Evolutionary conservation across 1,140 invertebrate genomes (phyloP), one percentile per base, ranked within the genome.

Genomic region (Vanessa tameamea): DNA sequence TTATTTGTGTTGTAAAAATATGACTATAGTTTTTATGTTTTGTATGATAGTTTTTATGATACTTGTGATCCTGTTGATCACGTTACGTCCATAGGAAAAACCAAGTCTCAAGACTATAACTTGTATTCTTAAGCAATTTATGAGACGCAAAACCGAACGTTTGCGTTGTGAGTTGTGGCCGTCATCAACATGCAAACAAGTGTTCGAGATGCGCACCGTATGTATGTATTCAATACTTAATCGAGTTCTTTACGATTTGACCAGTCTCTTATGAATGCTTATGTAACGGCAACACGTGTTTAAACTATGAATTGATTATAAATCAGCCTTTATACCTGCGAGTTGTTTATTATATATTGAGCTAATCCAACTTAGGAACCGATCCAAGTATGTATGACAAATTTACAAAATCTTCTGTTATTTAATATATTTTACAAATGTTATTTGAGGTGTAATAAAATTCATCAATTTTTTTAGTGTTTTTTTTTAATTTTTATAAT

Each of bases 231-330:
- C 51, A 59, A 61, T 61, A 61, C 47, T 70, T 63, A 43, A 59
- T 13, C 9, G 57, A 70, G 15, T 23, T 57, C 68, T 70, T 70
- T 70, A 70, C 59, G 68, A 70, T 70, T 70, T 70, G 47, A 70
- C 57, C 59, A 63, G 57, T 50, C 8, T 14, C 13, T 23, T 63
- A 50, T 63, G 57, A 70, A 50, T 48, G 68, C 68, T 70, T 63
- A 57, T 63, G 59, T 50, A 70, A 70, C 47, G 20, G 31, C 63
- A 63, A 48, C 68, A 70, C 68, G 59, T 70, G 68, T 70, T 51
- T 37, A 0, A 55, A 37, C 57, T 31, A 37, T 61, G 57, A 61
- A 37, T 61, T 4, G 57, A 61, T 37, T 61, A 61, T 61, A 61
- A 61, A 61, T 61, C 14, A 61, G 13, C 6, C 37, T 43, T 43